Conservation (phyloP, 2,888 invertebrate species). For the Balanococcus diminutus region DNA sequence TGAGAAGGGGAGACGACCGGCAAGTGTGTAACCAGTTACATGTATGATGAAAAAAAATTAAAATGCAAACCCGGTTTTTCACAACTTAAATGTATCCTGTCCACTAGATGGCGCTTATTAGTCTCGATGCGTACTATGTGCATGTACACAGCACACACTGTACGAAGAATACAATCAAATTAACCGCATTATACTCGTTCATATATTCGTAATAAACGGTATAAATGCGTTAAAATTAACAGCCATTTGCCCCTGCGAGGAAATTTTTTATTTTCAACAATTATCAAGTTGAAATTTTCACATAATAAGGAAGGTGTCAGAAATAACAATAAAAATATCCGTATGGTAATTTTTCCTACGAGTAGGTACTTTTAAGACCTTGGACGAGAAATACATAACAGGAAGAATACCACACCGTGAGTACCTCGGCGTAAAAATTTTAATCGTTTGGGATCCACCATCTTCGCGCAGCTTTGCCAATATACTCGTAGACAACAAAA, state of each 20-base stretch:
- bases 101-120: constrained; percentile 34
- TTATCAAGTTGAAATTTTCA: constrained; percentile 3
- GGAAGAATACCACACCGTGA: too few relatives aligned
- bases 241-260: background rate
- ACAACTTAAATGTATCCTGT: constrained; percentile 48
- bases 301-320: background rate
- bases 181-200: background rate
- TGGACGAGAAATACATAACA: background rate
- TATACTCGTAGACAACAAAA: constrained; percentile 11
- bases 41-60: constrained; percentile 41
- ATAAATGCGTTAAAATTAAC: constrained; percentile 10
- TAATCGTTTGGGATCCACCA: background rate
- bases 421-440: background rate
- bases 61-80: constrained; percentile 50
- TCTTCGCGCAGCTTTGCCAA: background rate
- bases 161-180: constrained; percentile 23
- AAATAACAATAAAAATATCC: constrained; percentile 8
- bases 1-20: constrained; percentile 42
- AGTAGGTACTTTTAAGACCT: background rate
- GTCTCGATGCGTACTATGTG: background rate
- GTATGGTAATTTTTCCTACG: background rate
- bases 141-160: too few relatives aligned
- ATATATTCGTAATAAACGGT: background rate
- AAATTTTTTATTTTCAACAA: constrained; percentile 17
- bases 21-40: constrained; percentile 41